phyloP scores from a whole-genome alignment of 2,888 invertebrate species.

The Pachycephus smyrnensis region DNA sequence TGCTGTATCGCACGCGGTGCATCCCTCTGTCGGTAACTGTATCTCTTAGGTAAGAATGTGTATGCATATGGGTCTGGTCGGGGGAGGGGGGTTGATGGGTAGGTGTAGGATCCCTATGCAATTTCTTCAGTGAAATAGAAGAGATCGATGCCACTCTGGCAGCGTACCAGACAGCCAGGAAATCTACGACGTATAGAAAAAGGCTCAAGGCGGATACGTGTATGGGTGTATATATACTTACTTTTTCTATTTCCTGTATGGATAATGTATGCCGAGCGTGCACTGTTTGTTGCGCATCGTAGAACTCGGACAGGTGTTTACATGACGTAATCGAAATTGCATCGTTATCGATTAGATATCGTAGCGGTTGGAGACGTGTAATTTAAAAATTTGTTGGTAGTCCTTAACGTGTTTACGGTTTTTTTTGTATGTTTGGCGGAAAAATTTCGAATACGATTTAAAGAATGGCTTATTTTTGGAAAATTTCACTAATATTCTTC shows the following conservation, averaged over 20 bases:
- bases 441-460: too few relatives aligned
- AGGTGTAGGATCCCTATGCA: slow-evolving; percentile 26
- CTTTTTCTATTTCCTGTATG: background rate
- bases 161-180: slow-evolving; percentile 32
- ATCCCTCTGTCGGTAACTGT: slow-evolving; percentile 13
- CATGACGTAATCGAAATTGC: background rate
- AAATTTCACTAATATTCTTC: background rate
- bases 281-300: background rate
- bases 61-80: background rate
- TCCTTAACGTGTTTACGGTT: too few relatives aligned
- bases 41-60: slow-evolving; percentile 1
- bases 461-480: too few relatives aligned
- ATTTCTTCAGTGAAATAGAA: slow-evolving; percentile 33
- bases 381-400: too few relatives aligned
- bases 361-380: too few relatives aligned
- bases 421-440: too few relatives aligned
- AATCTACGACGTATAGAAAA: background rate
- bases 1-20: slow-evolving; percentile 17
- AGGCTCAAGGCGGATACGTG: background rate
- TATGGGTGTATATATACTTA: background rate
- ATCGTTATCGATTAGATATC: background rate
- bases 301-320: background rate
- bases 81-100: background rate
- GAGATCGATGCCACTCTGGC: slow-evolving; percentile 50
- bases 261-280: background rate